phyloP scores from a whole-genome alignment of 1,140 invertebrate genomes.

The Atopsyche davidsoni region DNA sequence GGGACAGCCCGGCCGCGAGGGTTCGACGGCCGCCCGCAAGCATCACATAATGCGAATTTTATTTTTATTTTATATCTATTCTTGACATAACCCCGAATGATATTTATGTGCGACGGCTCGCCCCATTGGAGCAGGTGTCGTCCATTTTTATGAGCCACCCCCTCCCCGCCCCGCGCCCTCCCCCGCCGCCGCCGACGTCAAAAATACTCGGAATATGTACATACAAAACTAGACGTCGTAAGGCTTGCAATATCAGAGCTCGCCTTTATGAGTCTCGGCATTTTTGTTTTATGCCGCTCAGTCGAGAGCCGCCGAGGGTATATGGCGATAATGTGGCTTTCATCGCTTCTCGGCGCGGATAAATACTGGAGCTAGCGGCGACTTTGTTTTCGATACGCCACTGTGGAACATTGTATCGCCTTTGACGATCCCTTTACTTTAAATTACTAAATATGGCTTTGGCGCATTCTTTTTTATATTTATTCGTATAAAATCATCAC shows the following conservation, averaged over 20 bases:
- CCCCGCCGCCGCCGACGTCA: constrained; percentile 6
- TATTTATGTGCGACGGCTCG: constrained; percentile 30
- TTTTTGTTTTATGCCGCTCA: constrained; percentile 23
- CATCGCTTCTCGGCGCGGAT: no score
- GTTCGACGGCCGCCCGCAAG: constrained; percentile 19
- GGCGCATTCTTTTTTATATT: no score
- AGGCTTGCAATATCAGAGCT: constrained; percentile 11
- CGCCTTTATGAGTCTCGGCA: constrained; percentile 16
- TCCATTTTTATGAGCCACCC: constrained; percentile 30
- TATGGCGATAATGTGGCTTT: constrained; percentile 11
- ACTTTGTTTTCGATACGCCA: no score
- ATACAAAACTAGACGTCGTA: constrained; percentile 23
- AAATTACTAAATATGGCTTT: no score
- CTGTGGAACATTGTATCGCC: no score
- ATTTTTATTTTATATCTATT: constrained; percentile 31
- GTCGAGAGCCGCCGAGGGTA: constrained; percentile 14
- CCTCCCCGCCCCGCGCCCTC: constrained; percentile 1
- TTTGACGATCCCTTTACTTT: no score
- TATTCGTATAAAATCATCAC: no score
- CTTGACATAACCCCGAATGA: constrained; percentile 31
- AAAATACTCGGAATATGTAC: constrained; percentile 29
- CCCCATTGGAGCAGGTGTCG: constrained; percentile 31
- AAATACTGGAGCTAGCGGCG: no score
- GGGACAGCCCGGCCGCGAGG: background rate
- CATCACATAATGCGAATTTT: constrained; percentile 28